Conservation (phyloP, 2,888 invertebrate genomes). For the Steinernema scapterisci region DNA sequence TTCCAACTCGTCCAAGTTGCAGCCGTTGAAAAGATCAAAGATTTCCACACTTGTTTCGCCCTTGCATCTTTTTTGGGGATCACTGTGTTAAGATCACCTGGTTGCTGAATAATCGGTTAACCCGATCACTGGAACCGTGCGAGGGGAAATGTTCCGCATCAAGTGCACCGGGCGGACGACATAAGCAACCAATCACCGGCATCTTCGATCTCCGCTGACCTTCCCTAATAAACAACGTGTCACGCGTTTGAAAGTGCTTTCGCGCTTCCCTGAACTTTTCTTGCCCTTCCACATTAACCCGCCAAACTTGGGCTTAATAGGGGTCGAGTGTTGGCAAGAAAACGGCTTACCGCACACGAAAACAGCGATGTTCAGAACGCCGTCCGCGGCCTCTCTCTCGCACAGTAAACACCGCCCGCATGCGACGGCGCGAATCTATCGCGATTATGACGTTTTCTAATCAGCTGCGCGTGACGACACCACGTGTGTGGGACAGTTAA, state of each 20-base stretch:
- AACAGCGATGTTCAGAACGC: no score
- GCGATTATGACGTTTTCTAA: background rate
- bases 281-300: conserved; percentile 5
- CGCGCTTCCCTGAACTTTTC: background rate
- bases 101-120: conserved; percentile 1
- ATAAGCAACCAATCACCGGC: background rate
- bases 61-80: background rate
- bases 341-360: background rate
- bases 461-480: conserved; percentile 4
- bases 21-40: conserved; percentile 15
- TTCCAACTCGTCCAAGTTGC: background rate
- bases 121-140: background rate
- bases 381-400: background rate
- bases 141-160: conserved; percentile 5
- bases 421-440: background rate
- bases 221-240: conserved; percentile 25
- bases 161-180: conserved; percentile 18
- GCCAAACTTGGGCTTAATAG: no score
- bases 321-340: background rate
- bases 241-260: conserved; percentile 4
- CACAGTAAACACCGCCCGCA: background rate
- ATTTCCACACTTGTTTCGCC: background rate
- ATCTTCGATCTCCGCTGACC: conserved; percentile 1
- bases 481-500: background rate
- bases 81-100: conserved; percentile 5